Evolutionary conservation across 2,113 vertebrate genomes (phyloP), one percentile per base, ranked within the genome.

Genomic region (Xiphophorus couchianus): DNA sequence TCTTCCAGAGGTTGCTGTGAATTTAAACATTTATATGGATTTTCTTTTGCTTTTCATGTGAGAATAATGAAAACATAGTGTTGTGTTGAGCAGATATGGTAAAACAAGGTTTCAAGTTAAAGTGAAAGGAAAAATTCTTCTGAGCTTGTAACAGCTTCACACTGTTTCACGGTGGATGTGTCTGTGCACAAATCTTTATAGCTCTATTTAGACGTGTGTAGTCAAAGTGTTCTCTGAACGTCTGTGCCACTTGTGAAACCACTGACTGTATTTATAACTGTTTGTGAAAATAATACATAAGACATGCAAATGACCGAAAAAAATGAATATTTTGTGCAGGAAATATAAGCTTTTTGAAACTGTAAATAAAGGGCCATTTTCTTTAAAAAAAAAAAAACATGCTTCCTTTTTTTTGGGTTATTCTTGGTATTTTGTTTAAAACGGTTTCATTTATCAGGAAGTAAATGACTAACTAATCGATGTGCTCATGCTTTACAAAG

Each of bases 361-460:
- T 77, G 42, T 70, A 51, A 69, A 77, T 63, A 77, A 64, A 77
- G 5, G 6, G 13, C 3, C 4, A 12, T 22, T 66, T 68, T 5
- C 3, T 12, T 25, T 10, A 58, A 58, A 15, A 48, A 48, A 15
- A 48, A 48, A 48, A 58, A 58, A n/a, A 58, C 51, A 58, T 58
- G 25, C 51, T 58, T 58, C 51, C 19, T 58, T 54, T 17, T 58
- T 17, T 5, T 58, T 58, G 10, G 0, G 22, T 19, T 54, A 1
- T 22, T 54, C 48, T 54, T 19, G 19, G 17, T 54, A 19, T 51
- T 51, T 42, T 42, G 39, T 15, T 42, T 42, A 42, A 42, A 42
- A 42, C 15, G 13, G 39, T 42, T 42, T 15, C 14, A 14, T 42
- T 15, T 42, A 19, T 5, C 28, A 64, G 29, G 30, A 22, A 31